Percentiles rank a stretch among this genome's conserved stretches.
Evolutionary conservation across 2,797 vertebrate species (phyloP).

Genomic region (Spinus pinus): DNA sequence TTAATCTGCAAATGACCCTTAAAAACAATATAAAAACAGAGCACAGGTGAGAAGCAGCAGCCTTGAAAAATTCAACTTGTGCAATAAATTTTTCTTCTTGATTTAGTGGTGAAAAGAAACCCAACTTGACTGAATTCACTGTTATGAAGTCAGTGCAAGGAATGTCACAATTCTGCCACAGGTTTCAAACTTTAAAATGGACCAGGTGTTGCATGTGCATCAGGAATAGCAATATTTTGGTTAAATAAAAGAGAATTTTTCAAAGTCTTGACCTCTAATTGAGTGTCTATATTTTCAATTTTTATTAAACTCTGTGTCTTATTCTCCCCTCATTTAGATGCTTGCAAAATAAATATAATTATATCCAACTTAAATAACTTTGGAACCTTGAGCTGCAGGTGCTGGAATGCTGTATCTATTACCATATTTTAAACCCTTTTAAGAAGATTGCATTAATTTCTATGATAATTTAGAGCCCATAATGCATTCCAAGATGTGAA

Average conservation of each 20-base stretch:
- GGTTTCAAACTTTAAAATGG: background rate
- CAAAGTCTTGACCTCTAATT: conserved; percentile 65
- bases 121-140: background rate
- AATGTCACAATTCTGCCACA: background rate
- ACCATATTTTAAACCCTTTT: conserved; percentile 84
- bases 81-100: background rate
- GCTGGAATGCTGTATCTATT: conserved; percentile 83
- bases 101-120: background rate
- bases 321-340: conserved; percentile 65
- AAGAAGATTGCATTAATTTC: conserved; percentile 85
- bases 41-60: background rate
- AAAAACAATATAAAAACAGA: background rate
- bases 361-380: conserved; percentile 81
- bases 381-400: conserved; percentile 82
- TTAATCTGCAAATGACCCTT: background rate
- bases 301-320: conserved; percentile 73
- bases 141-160: background rate
- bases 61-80: background rate
- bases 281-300: conserved; percentile 70
- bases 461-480: conserved; percentile 80
- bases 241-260: conserved; percentile 39
- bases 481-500: conserved; percentile 81
- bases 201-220: background rate
- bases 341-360: conserved; percentile 85
- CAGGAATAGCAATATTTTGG: conserved; percentile 7